phyloP scores from a whole-genome alignment of 2,888 invertebrate species.

The Drosophila rellima region DNA sequence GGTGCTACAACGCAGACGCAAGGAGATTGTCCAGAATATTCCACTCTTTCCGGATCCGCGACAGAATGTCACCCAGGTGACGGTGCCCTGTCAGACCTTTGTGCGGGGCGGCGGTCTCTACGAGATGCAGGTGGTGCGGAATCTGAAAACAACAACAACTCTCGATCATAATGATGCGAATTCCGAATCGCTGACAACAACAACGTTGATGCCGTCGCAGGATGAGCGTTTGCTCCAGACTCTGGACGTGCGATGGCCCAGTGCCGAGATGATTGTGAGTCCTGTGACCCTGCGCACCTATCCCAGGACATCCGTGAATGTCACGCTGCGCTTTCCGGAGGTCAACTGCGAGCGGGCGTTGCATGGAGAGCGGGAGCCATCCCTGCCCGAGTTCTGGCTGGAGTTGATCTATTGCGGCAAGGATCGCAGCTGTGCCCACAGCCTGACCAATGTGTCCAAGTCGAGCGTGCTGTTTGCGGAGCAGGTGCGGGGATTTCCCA shows the following conservation, averaged over 20 bases:
- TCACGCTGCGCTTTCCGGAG: constrained; percentile 91
- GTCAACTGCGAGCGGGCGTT: constrained; percentile 88
- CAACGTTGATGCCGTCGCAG: constrained; percentile 77
- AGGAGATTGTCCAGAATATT: constrained; percentile 83
- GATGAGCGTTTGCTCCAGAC: constrained; percentile 85
- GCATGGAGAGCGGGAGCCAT: constrained; percentile 80
- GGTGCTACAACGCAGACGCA: constrained; percentile 74
- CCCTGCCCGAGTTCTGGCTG: constrained; percentile 90
- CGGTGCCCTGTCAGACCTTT: constrained; percentile 84
- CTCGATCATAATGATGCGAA: constrained; percentile 27
- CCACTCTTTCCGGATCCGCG: constrained; percentile 84
- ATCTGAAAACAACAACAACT: constrained; percentile 73
- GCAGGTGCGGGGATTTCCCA: constrained; percentile 91
- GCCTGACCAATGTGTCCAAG: constrained; percentile 85
- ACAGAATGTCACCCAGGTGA: constrained; percentile 83
- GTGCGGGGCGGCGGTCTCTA: constrained; percentile 83
- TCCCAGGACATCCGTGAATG: constrained; percentile 91
- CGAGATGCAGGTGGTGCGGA: constrained; percentile 83
- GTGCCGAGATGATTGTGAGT: constrained; percentile 90
- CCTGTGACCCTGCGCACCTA: constrained; percentile 93
- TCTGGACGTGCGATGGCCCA: constrained; percentile 94
- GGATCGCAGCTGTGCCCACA: constrained; percentile 89
- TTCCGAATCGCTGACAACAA: constrained; percentile 61
- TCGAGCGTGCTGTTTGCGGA: constrained; percentile 91
- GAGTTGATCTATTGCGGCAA: constrained; percentile 93